A percentile compares a stretch with the other conserved stretches of the same genome.
Evolutionary conservation across 1,140 invertebrate species (phyloP).

Genomic region (Drosophila pseudoananassae): DNA sequence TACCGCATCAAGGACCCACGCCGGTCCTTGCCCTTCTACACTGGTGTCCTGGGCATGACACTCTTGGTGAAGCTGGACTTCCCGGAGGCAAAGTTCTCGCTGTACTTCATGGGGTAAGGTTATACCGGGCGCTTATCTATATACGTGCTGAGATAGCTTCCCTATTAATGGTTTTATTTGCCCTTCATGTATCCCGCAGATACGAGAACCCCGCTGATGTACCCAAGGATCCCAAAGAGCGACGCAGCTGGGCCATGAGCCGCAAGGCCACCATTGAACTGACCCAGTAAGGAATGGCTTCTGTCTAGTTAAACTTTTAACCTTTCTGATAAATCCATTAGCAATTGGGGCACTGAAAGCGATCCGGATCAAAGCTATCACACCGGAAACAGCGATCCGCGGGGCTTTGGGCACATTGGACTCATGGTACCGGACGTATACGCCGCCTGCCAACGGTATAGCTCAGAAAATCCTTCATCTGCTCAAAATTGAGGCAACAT

Average conservation of each 20-base stretch:
- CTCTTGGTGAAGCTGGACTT: conserved; percentile 95
- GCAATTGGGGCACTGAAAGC: conserved; percentile 97
- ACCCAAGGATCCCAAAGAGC: conserved; percentile 88
- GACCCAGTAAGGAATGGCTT: conserved; percentile 90
- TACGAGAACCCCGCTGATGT: conserved; percentile 92
- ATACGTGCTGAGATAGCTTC: not conserved
- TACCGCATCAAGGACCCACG: conserved; percentile 96
- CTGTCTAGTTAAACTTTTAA: not conserved
- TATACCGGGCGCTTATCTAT: conserved; percentile 24
- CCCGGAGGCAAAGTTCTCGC: conserved; percentile 93
- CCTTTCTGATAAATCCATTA: conserved; percentile 83
- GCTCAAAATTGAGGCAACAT: not conserved
- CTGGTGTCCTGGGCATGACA: conserved; percentile 95
- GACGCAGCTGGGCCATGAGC: conserved; percentile 90
- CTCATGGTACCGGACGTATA: conserved; percentile 95
- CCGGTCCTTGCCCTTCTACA: conserved; percentile 95
- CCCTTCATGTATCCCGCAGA: conserved; percentile 29
- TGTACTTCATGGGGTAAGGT: conserved; percentile 94
- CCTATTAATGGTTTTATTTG: conserved; percentile 2
- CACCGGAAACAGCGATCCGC: conserved; percentile 95
- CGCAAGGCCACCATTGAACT: conserved; percentile 95
- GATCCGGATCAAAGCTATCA: conserved; percentile 93
- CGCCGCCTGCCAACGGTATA: conserved; percentile 89
- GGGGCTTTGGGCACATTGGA: conserved; percentile 97
- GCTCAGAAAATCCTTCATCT: conserved; percentile 2